Evolutionary conservation across 2,113 vertebrate genomes (phyloP).

Genomic region (Microcebus lehilahytsara): DNA sequence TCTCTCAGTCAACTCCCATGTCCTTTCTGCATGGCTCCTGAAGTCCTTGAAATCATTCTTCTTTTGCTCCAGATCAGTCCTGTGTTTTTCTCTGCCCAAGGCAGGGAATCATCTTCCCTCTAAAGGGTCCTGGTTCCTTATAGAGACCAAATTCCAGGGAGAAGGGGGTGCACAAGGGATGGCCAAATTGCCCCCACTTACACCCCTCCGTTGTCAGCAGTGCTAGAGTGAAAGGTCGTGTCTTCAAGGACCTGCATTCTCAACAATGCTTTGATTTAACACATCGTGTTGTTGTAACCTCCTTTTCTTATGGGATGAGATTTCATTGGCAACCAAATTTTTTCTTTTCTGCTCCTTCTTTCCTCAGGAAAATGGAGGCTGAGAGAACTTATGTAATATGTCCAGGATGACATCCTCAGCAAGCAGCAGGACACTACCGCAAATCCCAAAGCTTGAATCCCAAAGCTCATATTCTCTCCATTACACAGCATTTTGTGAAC

Average conservation of each 20-base stretch:
- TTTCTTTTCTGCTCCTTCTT: not conserved
- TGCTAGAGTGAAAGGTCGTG: not conserved
- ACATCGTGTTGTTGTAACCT: rapidly evolving
- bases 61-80: not conserved
- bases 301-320: not conserved
- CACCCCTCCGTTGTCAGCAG: not conserved
- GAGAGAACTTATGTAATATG: not conserved
- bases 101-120: not conserved
- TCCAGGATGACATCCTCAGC: too few species aligned
- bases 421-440: not conserved
- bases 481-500: not conserved
- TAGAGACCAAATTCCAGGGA: not conserved
- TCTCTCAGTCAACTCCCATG: not conserved
- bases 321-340: not conserved
- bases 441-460: not conserved
- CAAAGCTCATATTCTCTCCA: not conserved
- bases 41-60: not conserved
- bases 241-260: not conserved
- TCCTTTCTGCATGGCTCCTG: not conserved
- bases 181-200: not conserved
- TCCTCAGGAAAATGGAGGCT: not conserved
- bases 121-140: not conserved
- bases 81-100: not conserved
- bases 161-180: not conserved
- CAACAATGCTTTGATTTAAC: not conserved